Evolutionary conservation across 64 coral and sea anemone genomes (phyloP).

Genomic region (Montipora foliosa): DNA sequence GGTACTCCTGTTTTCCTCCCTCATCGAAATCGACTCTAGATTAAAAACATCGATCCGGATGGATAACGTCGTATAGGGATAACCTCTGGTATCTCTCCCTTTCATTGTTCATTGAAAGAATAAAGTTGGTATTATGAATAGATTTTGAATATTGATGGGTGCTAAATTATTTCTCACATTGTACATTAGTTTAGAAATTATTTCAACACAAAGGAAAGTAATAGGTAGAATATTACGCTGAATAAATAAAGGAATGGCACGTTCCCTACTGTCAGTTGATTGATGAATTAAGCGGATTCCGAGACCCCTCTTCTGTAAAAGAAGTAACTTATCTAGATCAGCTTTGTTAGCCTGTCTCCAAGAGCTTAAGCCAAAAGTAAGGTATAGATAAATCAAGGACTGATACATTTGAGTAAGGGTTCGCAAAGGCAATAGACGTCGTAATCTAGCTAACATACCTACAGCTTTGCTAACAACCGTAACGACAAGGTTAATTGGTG

Average conservation of each 20-base stretch:
- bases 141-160: too few relatives aligned
- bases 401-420: neutral
- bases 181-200: neutral
- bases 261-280: neutral
- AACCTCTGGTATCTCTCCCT: too few relatives aligned
- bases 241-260: neutral
- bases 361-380: neutral
- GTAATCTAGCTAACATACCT: neutral
- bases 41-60: too few relatives aligned
- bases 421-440: neutral
- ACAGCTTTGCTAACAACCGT: conserved; percentile 15
- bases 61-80: too few relatives aligned
- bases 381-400: neutral
- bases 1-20: too few relatives aligned
- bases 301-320: conserved; percentile 1
- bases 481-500: conserved; percentile 5
- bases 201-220: neutral
- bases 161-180: neutral
- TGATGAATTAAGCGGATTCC: neutral
- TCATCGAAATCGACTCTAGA: too few relatives aligned
- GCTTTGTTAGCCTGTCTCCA: conserved; percentile 3
- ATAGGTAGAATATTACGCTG: neutral
- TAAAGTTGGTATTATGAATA: too few relatives aligned
- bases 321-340: neutral
- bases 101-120: too few relatives aligned